Percentiles rank a stretch among this genome's conserved stretches.
These are phyloP conservation scores for Sebastes steindachneri DNA, from an alignment of 2,797 vertebrate genomes.

Conservation along the genomic window DNA sequence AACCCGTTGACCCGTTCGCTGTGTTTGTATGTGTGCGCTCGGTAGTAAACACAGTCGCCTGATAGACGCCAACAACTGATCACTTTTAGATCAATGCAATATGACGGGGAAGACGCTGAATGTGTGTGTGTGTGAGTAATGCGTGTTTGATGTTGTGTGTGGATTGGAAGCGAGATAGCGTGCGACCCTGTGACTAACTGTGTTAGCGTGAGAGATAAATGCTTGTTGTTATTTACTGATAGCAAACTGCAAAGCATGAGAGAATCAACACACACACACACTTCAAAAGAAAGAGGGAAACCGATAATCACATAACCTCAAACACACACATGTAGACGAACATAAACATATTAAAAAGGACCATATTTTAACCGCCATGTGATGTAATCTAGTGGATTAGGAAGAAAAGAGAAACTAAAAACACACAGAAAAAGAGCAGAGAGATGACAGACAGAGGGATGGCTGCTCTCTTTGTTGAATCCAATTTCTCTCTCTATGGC, in stretches of 20 bases:
- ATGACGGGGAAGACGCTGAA: background rate
- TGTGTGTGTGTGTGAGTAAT: slow-evolving; percentile 24
- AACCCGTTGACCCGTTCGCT: slow-evolving; percentile 62
- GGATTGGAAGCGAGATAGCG: slow-evolving; percentile 8
- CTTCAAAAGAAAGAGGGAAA: slow-evolving; percentile 10
- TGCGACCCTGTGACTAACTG: slow-evolving; percentile 17
- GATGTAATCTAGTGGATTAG: slow-evolving; percentile 41
- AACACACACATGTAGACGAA: slow-evolving; percentile 42
- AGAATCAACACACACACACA: background rate
- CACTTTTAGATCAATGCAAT: slow-evolving; percentile 69
- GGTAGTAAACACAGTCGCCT: slow-evolving; percentile 48
- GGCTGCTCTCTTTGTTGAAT: slow-evolving; percentile 39
- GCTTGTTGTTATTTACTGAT: slow-evolving; percentile 55
- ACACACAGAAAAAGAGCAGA: background rate
- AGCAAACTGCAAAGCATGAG: slow-evolving; percentile 21
- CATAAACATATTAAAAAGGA: slow-evolving; percentile 41
- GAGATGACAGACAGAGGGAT: background rate
- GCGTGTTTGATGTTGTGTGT: slow-evolving; percentile 35
- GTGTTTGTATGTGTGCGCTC: slow-evolving; percentile 28
- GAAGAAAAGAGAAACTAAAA: slow-evolving; percentile 11
- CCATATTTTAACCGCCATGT: slow-evolving; percentile 18
- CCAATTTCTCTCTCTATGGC: slow-evolving; percentile 50
- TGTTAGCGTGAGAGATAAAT: slow-evolving; percentile 33
- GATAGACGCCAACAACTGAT: slow-evolving; percentile 61
- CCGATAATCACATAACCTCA: slow-evolving; percentile 32